Evolutionary conservation across 2,888 invertebrate genomes (phyloP).

Genomic region (Thysanoteuthis rhombus): DNA sequence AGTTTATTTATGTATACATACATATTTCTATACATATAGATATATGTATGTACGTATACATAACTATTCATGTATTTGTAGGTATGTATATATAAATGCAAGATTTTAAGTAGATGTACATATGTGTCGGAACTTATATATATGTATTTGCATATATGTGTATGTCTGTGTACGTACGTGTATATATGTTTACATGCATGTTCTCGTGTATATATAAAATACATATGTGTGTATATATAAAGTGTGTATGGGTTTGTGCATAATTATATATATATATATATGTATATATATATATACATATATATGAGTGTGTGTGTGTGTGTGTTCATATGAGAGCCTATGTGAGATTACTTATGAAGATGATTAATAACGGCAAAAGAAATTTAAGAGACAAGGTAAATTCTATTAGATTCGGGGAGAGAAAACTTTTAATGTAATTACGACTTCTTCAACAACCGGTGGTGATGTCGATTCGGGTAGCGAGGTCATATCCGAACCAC

Average conservation of each 20-base stretch:
- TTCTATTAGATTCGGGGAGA: too few species aligned
- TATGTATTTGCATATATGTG: neutral
- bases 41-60: constrained; percentile 14
- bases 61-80: neutral
- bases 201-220: neutral
- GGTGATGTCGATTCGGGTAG: too few species aligned
- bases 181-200: neutral
- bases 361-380: too few species aligned
- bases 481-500: too few species aligned
- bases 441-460: too few species aligned
- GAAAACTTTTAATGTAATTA: too few species aligned
- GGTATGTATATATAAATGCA: neutral
- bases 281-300: neutral
- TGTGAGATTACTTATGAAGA: too few species aligned
- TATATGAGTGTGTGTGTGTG: neutral
- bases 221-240: constrained; percentile 20
- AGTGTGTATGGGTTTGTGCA: neutral
- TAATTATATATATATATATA: neutral
- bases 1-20: too few species aligned
- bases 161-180: neutral
- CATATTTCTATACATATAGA: neutral
- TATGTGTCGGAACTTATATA: neutral
- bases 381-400: too few species aligned
- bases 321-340: neutral
- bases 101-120: neutral